Evolutionary conservation across 2,888 invertebrate species (phyloP).

Genomic region (Anoplius nigerrimus): DNA sequence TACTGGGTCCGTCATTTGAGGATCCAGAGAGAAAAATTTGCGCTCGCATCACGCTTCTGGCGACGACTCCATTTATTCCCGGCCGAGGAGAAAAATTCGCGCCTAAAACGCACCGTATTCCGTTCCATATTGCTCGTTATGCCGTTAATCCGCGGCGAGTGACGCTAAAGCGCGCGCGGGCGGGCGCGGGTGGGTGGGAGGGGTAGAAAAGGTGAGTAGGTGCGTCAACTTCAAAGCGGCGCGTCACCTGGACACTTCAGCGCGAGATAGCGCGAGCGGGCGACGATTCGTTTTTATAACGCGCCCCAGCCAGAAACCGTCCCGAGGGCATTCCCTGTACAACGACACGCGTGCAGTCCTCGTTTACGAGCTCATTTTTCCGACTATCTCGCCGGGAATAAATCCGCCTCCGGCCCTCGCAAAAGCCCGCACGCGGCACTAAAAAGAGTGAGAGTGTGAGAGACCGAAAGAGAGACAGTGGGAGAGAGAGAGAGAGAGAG

Average conservation of each 20-base stretch:
- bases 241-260: constrained; percentile 21
- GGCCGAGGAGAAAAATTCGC: too few species aligned
- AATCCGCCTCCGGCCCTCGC: constrained; percentile 45
- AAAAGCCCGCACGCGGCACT: constrained; percentile 31
- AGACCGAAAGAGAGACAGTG: too few species aligned
- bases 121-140: too few species aligned
- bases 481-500: background rate
- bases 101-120: too few species aligned
- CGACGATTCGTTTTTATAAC: constrained; percentile 47
- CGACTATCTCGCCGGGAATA: constrained; percentile 50
- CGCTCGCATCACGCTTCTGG: too few species aligned
- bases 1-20: too few species aligned
- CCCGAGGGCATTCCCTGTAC: constrained; percentile 10
- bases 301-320: constrained; percentile 14
- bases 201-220: background rate
- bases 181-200: background rate
- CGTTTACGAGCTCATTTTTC: constrained; percentile 53
- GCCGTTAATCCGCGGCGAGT: too few species aligned
- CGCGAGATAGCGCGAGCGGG: constrained; percentile 19
- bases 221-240: constrained; percentile 1
- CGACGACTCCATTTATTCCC: too few species aligned
- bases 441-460: constrained; percentile 33
- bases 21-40: too few species aligned
- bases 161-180: background rate
- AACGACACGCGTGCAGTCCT: constrained; percentile 33